A percentile compares a stretch with the other conserved stretches of the same genome.
Conservation (phyloP, 2,888 invertebrate species). For the Acanthoscelides obtectus region DNA sequence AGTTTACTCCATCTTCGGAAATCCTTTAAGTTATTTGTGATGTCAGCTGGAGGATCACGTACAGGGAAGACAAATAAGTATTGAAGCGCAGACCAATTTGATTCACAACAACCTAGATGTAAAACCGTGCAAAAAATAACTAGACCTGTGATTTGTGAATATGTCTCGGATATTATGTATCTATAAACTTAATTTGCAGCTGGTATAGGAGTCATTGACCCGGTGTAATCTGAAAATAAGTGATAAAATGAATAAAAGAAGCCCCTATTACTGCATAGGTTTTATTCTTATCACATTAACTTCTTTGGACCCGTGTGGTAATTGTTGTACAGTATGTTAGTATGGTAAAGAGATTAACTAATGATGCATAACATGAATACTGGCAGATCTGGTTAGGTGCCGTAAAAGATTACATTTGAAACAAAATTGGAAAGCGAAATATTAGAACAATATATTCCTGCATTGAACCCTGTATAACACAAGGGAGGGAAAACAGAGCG, state of each 20-base stretch:
- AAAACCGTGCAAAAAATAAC: constrained; percentile 36
- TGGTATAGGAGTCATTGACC: constrained; percentile 47
- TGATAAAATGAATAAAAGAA: not conserved
- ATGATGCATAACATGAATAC: not conserved
- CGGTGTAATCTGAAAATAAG: constrained; percentile 46
- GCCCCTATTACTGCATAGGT: constrained; percentile 1
- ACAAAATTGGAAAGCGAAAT: too few species aligned
- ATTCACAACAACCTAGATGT: constrained; percentile 4
- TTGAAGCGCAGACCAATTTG: constrained; percentile 1
- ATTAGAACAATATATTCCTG: too few species aligned
- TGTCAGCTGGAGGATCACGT: too few species aligned
- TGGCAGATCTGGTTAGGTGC: not conserved
- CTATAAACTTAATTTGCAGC: constrained; percentile 34
- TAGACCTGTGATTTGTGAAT: constrained; percentile 32
- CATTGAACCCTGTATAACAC: too few species aligned
- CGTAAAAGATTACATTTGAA: not conserved
- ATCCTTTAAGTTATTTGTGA: too few species aligned
- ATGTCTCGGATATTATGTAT: not conserved
- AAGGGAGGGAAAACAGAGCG: too few species aligned
- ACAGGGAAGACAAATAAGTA: constrained; percentile 27
- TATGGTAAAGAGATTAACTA: not conserved
- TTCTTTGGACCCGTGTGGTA: constrained; percentile 33
- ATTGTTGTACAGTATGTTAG: not conserved
- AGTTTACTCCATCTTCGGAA: too few species aligned
- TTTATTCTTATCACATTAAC: constrained; percentile 30